Base-by-base conservation (phyloP, 2,113 vertebrate species). In the Sylvia atricapilla region DNA sequence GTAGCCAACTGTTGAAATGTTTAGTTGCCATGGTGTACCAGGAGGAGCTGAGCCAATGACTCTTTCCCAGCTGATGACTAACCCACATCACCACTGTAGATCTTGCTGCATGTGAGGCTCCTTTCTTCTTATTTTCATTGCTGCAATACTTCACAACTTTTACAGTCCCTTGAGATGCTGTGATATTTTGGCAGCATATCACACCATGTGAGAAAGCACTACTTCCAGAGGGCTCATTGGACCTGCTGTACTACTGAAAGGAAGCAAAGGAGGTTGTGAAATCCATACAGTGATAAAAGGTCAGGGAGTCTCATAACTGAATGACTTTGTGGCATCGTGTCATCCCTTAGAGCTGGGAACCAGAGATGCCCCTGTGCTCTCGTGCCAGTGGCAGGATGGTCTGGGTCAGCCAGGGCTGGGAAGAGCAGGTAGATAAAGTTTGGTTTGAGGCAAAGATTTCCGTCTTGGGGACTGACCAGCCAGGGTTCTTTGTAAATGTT, bases 211-310 rank as follows among this genome's bases (percentile, higher is more conserved):
- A 95, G 92, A 89, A 97, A 95, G 96, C 95, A 94, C 95, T 97
- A 94, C 97, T 98, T 98, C 90, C 82, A 93, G 95, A 93, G 88
- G 63, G 97, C 96, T 96, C 95, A 1, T 73, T 92, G 84, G 91
- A 96, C 96, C 96, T 97, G 93, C 95, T 97, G 89, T 97, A 98
- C 97, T 98, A 97, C 98, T 98, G 97, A 98, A 96, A 95, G 97
- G 86, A 96, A 96, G 90, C 91, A 83, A 90, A 93, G 31, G 91
- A 96, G 97, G 94, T 95, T 85, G 94, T 80, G 94, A 83, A 91
- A 96, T 93, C 79, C 58, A 88, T 74, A 79, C 9, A 15, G 68
- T 82, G 93, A 64, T 69, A 68, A 76, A 92, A 94, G 95, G 92
- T 96, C 96, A 88, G 93, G 96, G 94, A 97, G 95, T 96, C 92